Evolutionary conservation across 2,797 vertebrate genomes (phyloP), one percentile per base, ranked within the genome.

Genomic region (Discoglossus pictus): DNA sequence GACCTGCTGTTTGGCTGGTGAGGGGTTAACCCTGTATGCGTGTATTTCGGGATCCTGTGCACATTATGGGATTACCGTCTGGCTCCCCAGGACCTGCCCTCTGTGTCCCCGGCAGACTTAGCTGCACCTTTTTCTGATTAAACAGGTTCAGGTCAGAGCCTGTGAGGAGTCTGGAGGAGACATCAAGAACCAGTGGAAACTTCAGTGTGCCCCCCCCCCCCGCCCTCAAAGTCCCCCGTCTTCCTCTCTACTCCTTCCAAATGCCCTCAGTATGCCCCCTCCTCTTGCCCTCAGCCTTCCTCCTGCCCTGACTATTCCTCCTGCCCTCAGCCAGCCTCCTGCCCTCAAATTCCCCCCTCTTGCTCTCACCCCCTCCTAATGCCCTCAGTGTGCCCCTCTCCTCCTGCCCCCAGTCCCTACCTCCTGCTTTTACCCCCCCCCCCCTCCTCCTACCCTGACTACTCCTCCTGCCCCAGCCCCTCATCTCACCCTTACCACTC

Each of bases 91-190:
- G 23, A 39, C 17, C 16, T 38, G 66, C 54, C 56, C 47, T 13
- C 17, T 21, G 23, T 38, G 66, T 61, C 56, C 47, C 13, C 17
- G 21, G 50, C 40, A 39, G 40, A 40, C 48, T 21, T 34, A 4
- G 6, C 40, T 56, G 16, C 59, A 53, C 55, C 65, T 68, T 68
- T 48, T 62, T 44, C 40, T 62, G 42, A 55, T 69, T 69, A 69
- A 1, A 48, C 13, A 40, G 50, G 59, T 40, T 23, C 59, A 62
- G 59, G 59, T 69, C 67, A 62, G 13, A 44, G 50, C 21, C 48
- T 61, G 66, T 61, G 56, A 25, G 6, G 35, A 8, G 44, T 51
- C 55, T 60, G 46, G 36, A 43, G 25, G 58, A 68, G 24, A 27
- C 20, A 69, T 62, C 66, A 69, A 53, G 23, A 21, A 21, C 38